A percentile compares a stretch with the other conserved stretches of the same genome.
phyloP scores from a whole-genome alignment of 2,888 invertebrate species.

The Callimorpha dominula region DNA sequence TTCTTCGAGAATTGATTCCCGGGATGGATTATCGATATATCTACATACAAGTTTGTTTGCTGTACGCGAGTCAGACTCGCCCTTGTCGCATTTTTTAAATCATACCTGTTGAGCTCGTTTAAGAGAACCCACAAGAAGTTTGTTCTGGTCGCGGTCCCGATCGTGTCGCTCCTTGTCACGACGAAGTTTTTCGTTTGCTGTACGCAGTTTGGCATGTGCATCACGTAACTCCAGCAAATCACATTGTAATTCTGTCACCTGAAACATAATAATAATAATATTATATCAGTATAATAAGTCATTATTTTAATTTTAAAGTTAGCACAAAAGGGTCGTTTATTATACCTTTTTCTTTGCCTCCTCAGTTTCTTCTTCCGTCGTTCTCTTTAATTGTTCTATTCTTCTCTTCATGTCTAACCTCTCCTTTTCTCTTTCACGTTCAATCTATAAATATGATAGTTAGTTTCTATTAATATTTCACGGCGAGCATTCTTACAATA shows the following conservation, averaged over 20 bases:
- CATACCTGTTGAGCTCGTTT: conserved; percentile 85
- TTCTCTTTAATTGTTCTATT: conserved; percentile 93
- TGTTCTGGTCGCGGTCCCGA: conserved; percentile 90
- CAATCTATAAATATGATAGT: conserved; percentile 85
- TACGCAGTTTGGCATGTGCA: conserved; percentile 96
- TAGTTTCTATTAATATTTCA: neutral
- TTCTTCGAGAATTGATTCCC: too few species aligned
- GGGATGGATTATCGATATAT: too few species aligned
- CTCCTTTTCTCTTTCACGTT: conserved; percentile 96
- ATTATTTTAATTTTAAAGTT: neutral
- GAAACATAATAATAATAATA: neutral
- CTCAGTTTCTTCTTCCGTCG: conserved; percentile 95
- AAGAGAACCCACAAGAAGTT: conserved; percentile 78
- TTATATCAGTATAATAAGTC: too few species aligned
- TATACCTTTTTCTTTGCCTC: conserved; percentile 93
- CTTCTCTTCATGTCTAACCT: conserved; percentile 94
- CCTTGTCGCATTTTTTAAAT: neutral
- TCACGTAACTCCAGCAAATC: conserved; percentile 95
- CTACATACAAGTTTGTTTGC: too few species aligned
- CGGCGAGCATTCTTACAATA: neutral
- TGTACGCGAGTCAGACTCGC: too few species aligned
- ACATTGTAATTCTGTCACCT: conserved; percentile 92
- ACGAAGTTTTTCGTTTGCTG: conserved; percentile 95
- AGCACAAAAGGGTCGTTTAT: neutral
- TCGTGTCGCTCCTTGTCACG: conserved; percentile 95